These are phyloP conservation scores for Maniola hyperantus DNA, from an alignment of 2,888 invertebrate genomes.

Conservation along the genomic window DNA sequence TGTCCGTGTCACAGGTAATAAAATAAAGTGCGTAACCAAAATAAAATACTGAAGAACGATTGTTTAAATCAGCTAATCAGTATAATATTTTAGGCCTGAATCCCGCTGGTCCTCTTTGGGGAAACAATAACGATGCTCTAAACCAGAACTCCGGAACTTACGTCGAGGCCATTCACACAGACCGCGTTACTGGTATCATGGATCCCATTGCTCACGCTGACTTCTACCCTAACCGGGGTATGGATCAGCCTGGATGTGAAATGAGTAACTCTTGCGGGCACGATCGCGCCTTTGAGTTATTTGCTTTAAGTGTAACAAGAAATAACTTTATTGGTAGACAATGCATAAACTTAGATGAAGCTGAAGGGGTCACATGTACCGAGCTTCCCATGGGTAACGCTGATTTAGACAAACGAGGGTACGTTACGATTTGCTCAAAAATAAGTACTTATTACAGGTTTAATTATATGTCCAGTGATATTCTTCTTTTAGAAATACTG, in stretches of 20 bases:
- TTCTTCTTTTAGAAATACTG: neutral
- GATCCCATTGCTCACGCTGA: slow-evolving; percentile 48
- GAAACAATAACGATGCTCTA: slow-evolving; percentile 46
- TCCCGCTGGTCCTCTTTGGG: slow-evolving; percentile 57
- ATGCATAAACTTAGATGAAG: slow-evolving; percentile 44
- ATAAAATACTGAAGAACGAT: neutral
- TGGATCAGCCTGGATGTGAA: slow-evolving; percentile 48
- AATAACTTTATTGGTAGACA: slow-evolving; percentile 46
- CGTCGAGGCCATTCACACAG: slow-evolving; percentile 53
- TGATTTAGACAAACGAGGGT: slow-evolving; percentile 45
- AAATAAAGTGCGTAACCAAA: neutral
- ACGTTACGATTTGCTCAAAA: slow-evolving; percentile 6
- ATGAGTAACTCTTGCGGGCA: slow-evolving; percentile 48
- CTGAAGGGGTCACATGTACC: slow-evolving; percentile 40
- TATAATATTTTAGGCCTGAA: slow-evolving; percentile 48
- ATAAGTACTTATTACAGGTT: neutral
- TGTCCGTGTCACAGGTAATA: slow-evolving; percentile 60
- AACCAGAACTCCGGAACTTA: slow-evolving; percentile 47
- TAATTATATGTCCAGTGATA: neutral
- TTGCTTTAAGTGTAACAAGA: slow-evolving; percentile 47
- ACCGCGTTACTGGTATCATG: slow-evolving; percentile 49
- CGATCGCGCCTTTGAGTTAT: slow-evolving; percentile 44
- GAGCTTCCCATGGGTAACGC: slow-evolving; percentile 46
- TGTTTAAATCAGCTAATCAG: neutral
- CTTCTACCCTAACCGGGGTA: slow-evolving; percentile 56